Conservation (phyloP, 2,113 vertebrate species). For the Lophius piscatorius region DNA sequence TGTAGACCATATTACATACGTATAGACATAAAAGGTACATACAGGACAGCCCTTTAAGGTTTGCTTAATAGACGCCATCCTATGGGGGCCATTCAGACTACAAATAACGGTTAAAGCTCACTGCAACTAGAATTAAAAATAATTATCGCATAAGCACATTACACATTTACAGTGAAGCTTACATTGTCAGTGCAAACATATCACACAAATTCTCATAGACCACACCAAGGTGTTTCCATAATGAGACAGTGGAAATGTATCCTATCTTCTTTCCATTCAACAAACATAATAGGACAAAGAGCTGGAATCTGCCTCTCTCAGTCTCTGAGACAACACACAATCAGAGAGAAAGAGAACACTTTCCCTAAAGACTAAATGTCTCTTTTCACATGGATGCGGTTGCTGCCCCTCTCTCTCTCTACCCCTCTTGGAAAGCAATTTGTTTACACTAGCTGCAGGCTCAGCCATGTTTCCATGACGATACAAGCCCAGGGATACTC, state of each 20-base stretch:
- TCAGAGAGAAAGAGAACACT: conserved; percentile 28
- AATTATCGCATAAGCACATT: conserved; percentile 34
- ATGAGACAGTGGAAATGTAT: conserved; percentile 52
- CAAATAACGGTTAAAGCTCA: conserved; percentile 33
- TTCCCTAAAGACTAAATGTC: conserved; percentile 53
- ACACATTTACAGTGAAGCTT: conserved; percentile 18
- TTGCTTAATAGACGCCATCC: too few relatives aligned
- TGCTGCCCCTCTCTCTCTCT: conserved; percentile 45
- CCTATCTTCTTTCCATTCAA: conserved; percentile 62
- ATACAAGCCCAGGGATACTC: conserved; percentile 69
- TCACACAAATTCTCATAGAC: too few relatives aligned
- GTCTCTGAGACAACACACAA: conserved; percentile 40
- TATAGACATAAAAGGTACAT: too few relatives aligned
- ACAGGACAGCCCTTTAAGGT: too few relatives aligned
- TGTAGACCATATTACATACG: too few relatives aligned
- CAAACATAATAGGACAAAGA: conserved; percentile 57
- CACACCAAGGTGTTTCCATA: conserved; percentile 35
- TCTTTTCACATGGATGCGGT: conserved; percentile 62
- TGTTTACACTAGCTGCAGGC: conserved; percentile 78
- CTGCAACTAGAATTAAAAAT: conserved; percentile 33
- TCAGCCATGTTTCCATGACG: conserved; percentile 79
- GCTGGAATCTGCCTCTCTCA: conserved; percentile 50
- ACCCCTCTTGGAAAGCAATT: conserved; percentile 68
- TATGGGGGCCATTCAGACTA: too few relatives aligned
- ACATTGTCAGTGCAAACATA: too few relatives aligned